Evolutionary conservation across 2,113 vertebrate genomes (phyloP).

Genomic region (Marcusenius ussheri): DNA sequence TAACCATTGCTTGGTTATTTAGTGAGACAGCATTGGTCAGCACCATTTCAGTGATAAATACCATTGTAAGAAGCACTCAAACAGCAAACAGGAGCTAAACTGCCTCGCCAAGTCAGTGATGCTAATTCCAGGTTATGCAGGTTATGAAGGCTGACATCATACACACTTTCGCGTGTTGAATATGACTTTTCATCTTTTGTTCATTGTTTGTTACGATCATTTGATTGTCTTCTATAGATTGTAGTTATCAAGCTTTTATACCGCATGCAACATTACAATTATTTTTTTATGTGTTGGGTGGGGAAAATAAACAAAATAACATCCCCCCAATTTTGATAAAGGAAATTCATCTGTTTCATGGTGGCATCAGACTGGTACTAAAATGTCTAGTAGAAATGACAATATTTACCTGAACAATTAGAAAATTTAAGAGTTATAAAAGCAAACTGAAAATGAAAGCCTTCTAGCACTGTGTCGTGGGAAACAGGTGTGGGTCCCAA

Average conservation of each 20-base stretch:
- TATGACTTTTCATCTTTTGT: neutral
- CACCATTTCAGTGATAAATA: neutral
- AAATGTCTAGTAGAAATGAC: neutral
- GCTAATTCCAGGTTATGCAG: neutral
- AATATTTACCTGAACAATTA: neutral
- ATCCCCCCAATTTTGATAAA: neutral
- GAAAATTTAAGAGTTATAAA: neutral
- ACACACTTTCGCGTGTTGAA: neutral
- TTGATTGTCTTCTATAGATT: neutral
- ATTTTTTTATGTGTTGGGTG: neutral
- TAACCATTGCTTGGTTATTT: neutral
- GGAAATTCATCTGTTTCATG: neutral
- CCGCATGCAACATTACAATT: neutral
- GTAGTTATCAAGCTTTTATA: neutral
- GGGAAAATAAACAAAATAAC: neutral
- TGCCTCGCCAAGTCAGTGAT: neutral
- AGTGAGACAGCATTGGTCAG: neutral
- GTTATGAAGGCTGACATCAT: neutral
- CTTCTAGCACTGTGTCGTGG: neutral
- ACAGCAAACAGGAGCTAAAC: neutral
- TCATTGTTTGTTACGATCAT: neutral
- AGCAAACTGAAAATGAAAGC: neutral
- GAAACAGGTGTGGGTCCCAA: neutral
- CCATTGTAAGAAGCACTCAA: neutral
- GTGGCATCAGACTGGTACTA: neutral